A percentile compares a stretch with the other conserved stretches of the same genome.
Conservation (phyloP, 2,113 vertebrate genomes). For the Melanotaenia duboulayi region DNA sequence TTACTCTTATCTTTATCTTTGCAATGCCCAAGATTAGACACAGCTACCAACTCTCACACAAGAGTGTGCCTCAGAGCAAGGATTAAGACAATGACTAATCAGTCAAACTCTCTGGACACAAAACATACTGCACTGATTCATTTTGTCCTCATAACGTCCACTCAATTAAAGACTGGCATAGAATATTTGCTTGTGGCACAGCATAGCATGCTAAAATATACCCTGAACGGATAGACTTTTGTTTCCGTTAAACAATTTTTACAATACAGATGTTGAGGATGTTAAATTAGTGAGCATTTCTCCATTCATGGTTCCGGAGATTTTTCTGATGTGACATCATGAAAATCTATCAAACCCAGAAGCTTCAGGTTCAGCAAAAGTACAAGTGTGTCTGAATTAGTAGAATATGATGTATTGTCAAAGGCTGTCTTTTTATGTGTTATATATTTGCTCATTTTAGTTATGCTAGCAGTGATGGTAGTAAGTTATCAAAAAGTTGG, state of each 20-base stretch:
- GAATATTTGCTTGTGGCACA: conserved; percentile 39
- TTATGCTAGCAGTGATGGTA: too few species aligned
- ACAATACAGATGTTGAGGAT: conserved; percentile 42
- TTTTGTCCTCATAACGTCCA: conserved; percentile 50
- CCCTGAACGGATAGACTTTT: conserved; percentile 37
- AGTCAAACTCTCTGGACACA: conserved; percentile 66
- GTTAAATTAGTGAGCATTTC: conserved; percentile 18
- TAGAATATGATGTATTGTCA: too few species aligned
- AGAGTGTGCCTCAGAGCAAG: conserved; percentile 43
- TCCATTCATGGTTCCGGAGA: conserved; percentile 8
- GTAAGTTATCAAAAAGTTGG: too few species aligned
- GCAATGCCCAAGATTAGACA: conserved; percentile 67
- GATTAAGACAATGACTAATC: conserved; percentile 74
- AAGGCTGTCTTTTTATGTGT: too few species aligned
- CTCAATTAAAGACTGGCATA: conserved; percentile 40
- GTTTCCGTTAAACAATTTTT: conserved; percentile 40
- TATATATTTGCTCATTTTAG: too few species aligned
- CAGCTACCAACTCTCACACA: conserved; percentile 51
- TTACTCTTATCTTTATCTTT: conserved; percentile 69
- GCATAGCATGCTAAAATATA: conserved; percentile 14
- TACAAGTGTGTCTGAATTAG: too few species aligned
- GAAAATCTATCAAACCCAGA: too few species aligned
- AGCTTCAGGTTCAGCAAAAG: too few species aligned
- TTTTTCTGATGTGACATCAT: neutral
- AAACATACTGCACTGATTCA: conserved; percentile 50